These are phyloP conservation scores for Drosophila chauvacae DNA, from an alignment of 1,140 invertebrate species.

Conservation along the genomic window DNA sequence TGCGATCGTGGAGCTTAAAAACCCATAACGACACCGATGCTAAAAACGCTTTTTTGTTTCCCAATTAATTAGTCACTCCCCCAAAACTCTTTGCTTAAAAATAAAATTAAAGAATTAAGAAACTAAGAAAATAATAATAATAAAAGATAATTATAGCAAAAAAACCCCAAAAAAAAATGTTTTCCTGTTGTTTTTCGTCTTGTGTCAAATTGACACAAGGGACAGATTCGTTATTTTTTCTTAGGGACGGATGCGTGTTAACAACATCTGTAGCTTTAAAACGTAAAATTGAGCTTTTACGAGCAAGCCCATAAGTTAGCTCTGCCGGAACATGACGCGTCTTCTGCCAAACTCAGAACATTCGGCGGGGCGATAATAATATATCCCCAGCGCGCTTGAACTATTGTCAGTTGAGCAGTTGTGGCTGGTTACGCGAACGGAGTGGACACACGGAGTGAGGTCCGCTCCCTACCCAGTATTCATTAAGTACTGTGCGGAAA, in stretches of 20 bases:
- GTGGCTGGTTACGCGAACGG: conserved; percentile 3
- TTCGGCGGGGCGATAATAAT: not conserved
- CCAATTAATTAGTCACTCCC: not conserved
- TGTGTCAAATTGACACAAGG: too few species aligned
- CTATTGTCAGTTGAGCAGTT: not conserved
- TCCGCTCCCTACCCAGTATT: not conserved
- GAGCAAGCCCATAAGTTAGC: not conserved
- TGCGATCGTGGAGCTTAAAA: conserved; percentile 2
- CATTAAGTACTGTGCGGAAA: conserved; percentile 3
- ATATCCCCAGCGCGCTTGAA: conserved; percentile 1
- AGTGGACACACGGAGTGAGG: conserved; percentile 3
- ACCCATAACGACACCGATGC: conserved; percentile 1
- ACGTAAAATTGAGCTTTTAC: not conserved
- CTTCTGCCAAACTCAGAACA: conserved; percentile 1
- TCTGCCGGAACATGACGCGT: conserved; percentile 4
- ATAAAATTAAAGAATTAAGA: not conserved
- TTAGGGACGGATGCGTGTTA: too few species aligned
- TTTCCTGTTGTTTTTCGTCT: too few species aligned
- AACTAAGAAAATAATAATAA: too few species aligned
- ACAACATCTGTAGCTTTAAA: not conserved
- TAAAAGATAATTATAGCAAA: too few species aligned
- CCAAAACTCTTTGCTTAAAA: not conserved
- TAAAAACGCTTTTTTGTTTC: not conserved
- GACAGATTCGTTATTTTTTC: too few species aligned
- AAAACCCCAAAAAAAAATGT: too few species aligned